Base-by-base conservation (phyloP, 2,797 vertebrate genomes). In the Silurus lanzhouensis region DNA sequence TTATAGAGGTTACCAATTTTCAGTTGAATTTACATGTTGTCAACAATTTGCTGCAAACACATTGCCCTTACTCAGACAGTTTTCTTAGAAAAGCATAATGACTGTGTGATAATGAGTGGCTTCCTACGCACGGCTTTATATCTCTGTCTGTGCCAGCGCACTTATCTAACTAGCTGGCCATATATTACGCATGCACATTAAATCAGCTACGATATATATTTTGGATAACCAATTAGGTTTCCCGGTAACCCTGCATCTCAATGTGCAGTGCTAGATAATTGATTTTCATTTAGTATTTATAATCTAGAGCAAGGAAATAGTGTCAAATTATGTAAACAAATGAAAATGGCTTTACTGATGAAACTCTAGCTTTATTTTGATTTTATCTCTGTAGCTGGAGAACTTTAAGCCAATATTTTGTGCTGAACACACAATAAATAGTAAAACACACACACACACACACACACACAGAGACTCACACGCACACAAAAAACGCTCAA, bases 271-370 rank as follows among this genome's bases (percentile, higher is more conserved):
- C 57, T 22, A 27, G n/a, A 13, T 27, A 20, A 81, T 55, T 55
- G 78, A 27, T 87, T 85, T 85, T 14, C 82, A 83, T 88, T 48
- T n/a, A 55, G 63, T 82, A 25, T 86, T 82, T 83, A 55, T 38
- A 15, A 83, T 46, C 38, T 78, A 38, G 31, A 66, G 52, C 55
- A 44, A 66, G 38, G 25, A 22, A 44, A 44, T 77, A 61, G 46
- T 27, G 77, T 52, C 6, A 44, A 82, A 27, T 83, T 83, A 52
- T 71, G 55, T 13, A 77, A 38, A 77, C 9, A 0, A 6, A 38
- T 63, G 44, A 63, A 15, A 60, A 77, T 38, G 25, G 58, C 19
- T 13, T 27, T 15, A 38, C 55, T 20, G 27, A 38, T 57, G 3
- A 58, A 76, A 20, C 57, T 31, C 57, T 4, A 48, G 27, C 79